Conservation (phyloP, 2,888 invertebrate species). For the Drosophila kambysellisi region DNA sequence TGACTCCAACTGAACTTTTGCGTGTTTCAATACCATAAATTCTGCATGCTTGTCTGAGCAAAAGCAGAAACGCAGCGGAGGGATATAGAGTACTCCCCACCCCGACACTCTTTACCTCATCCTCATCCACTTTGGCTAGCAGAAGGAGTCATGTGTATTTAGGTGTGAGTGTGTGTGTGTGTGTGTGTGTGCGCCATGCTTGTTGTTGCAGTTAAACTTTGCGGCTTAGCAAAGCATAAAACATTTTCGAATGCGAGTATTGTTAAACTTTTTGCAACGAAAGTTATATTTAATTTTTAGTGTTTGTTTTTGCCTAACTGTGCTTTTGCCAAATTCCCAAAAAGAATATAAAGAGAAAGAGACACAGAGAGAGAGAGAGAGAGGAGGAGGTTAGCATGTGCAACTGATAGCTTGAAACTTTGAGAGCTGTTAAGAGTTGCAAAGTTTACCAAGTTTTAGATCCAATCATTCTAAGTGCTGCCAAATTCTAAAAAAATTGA, state of each 20-base stretch:
- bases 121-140: not conserved
- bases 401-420: conserved; percentile 29
- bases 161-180: not conserved
- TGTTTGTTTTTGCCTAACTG: conserved; percentile 16
- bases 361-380: not conserved
- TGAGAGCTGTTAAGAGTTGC: not conserved
- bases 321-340: not conserved
- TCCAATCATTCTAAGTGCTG: conserved; percentile 65
- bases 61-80: conserved; percentile 10
- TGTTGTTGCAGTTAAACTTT: conserved; percentile 55
- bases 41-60: conserved; percentile 72
- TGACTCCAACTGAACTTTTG: conserved; percentile 79
- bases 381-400: not conserved
- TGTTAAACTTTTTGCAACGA: conserved; percentile 50
- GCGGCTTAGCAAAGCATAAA: conserved; percentile 64
- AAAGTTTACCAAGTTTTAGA: conserved; percentile 18
- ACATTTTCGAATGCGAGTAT: conserved; percentile 70
- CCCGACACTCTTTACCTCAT: not conserved
- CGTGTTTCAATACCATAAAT: conserved; percentile 80
- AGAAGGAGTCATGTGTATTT: conserved; percentile 3
- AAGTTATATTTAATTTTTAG: conserved; percentile 40
- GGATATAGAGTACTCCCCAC: not conserved
- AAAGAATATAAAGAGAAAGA: not conserved
- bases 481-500: conserved; percentile 36
- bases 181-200: not conserved